Evolutionary conservation across 2,797 vertebrate genomes (phyloP).

Genomic region (Pantherophis alleghaniensis): DNA sequence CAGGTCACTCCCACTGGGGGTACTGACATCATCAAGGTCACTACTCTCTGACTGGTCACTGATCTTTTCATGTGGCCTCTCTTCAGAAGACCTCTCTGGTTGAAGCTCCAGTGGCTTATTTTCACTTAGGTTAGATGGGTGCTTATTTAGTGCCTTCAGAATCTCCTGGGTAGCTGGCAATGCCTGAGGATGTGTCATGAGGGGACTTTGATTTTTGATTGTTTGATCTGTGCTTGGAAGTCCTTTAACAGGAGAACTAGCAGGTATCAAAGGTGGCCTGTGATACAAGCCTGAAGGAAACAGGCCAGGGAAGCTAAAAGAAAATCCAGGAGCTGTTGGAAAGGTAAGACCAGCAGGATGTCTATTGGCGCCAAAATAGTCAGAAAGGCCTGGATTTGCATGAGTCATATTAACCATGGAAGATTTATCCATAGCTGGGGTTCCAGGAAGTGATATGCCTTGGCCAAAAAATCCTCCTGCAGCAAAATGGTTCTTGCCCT

Average conservation of each 20-base stretch:
- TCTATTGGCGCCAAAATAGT: conserved; percentile 97
- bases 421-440: conserved; percentile 93
- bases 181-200: conserved; percentile 87
- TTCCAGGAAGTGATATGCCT: conserved; percentile 92
- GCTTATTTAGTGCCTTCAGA: conserved; percentile 92
- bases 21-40: conserved; percentile 96
- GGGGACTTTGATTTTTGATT: conserved; percentile 86
- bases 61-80: conserved; percentile 85
- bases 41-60: conserved; percentile 98
- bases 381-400: conserved; percentile 89
- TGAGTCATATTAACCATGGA: conserved; percentile 91
- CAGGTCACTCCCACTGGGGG: conserved; percentile 95
- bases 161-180: conserved; percentile 89
- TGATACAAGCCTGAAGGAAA: conserved; percentile 98
- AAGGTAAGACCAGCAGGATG: conserved; percentile 96
- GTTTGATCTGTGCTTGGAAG: conserved; percentile 78
- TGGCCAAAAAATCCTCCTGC: conserved; percentile 96
- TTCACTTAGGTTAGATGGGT: conserved; percentile 79
- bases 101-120: conserved; percentile 79
- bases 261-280: conserved; percentile 90
- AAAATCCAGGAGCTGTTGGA: conserved; percentile 93
- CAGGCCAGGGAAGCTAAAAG: conserved; percentile 97
- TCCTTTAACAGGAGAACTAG: conserved; percentile 90
- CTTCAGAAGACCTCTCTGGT: conserved; percentile 84
- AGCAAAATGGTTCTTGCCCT: conserved; percentile 99